Evolutionary conservation across 1,140 invertebrate genomes (phyloP).

Genomic region (Rhyacophila brunnea): DNA sequence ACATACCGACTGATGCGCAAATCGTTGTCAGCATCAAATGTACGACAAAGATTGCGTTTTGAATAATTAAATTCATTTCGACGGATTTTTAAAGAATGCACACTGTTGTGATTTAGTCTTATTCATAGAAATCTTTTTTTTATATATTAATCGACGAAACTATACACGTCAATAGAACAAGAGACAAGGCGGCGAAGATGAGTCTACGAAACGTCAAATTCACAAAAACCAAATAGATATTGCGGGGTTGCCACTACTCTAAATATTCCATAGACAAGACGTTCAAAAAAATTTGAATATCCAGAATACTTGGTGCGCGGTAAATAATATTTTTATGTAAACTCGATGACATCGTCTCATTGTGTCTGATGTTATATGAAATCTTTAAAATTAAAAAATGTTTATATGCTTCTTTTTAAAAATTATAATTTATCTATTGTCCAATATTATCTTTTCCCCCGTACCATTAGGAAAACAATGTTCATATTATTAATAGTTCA

Average conservation of each 20-base stretch:
- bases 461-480: no score
- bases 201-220: slow-evolving; percentile 19
- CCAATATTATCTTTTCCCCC: no score
- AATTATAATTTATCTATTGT: no score
- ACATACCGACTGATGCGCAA: slow-evolving; percentile 14
- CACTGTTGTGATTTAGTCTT: not conserved
- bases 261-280: no score
- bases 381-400: no score
- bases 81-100: not conserved
- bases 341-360: no score
- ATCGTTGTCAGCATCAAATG: slow-evolving; percentile 1
- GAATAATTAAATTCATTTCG: slow-evolving; percentile 6
- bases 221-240: not conserved
- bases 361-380: no score
- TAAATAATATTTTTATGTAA: no score
- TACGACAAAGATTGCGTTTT: slow-evolving; percentile 3
- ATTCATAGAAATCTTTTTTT: not conserved
- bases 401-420: no score
- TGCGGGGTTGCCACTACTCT: not conserved
- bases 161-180: not conserved
- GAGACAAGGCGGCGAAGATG: not conserved
- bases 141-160: not conserved
- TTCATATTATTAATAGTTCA: no score
- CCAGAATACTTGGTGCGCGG: no score
- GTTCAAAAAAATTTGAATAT: no score